A percentile compares a stretch with the other conserved stretches of the same genome.
These are phyloP conservation scores for Hycleus cichorii DNA, from an alignment of 1,140 invertebrate species.

Conservation along the genomic window DNA sequence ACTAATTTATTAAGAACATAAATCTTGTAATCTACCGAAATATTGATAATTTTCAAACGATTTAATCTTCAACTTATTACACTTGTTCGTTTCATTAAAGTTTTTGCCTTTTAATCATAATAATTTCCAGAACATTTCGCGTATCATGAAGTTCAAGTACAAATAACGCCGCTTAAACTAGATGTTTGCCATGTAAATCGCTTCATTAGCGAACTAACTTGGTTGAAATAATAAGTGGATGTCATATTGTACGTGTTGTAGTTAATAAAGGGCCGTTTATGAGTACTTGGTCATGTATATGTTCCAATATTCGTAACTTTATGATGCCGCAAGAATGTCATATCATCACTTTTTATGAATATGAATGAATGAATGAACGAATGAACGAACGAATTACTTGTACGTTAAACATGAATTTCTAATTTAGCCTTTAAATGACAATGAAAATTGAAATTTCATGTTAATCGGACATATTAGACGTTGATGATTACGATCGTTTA, in stretches of 20 bases:
- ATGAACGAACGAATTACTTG: conserved; percentile 18
- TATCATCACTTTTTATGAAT: conserved; percentile 26
- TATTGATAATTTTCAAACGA: too few species aligned
- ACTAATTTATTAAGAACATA: too few species aligned
- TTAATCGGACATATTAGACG: conserved; percentile 1
- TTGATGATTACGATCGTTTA: not conserved
- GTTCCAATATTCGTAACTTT: conserved; percentile 32
- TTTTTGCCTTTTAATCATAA: too few species aligned
- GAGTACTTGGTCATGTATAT: conserved; percentile 23
- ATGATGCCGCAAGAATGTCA: conserved; percentile 31
- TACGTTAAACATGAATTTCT: conserved; percentile 24
- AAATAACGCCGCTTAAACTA: conserved; percentile 13
- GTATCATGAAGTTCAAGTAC: not conserved
- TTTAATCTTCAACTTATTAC: too few species aligned
- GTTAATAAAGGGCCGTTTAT: conserved; percentile 22
- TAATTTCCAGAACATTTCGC: too few species aligned
- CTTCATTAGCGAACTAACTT: conserved; percentile 24
- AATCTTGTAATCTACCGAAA: too few species aligned
- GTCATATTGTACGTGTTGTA: conserved; percentile 7
- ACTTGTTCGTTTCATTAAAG: too few species aligned
- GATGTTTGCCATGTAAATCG: conserved; percentile 26
- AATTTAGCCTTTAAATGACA: conserved; percentile 12
- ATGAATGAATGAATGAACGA: conserved; percentile 12
- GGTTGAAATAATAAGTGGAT: conserved; percentile 20
- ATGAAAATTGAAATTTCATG: conserved; percentile 32